Percentiles rank a stretch among this genome's conserved stretches.
These are phyloP conservation scores for Araneus ventricosus DNA, from an alignment of 1,140 invertebrate genomes.

Conservation along the genomic window DNA sequence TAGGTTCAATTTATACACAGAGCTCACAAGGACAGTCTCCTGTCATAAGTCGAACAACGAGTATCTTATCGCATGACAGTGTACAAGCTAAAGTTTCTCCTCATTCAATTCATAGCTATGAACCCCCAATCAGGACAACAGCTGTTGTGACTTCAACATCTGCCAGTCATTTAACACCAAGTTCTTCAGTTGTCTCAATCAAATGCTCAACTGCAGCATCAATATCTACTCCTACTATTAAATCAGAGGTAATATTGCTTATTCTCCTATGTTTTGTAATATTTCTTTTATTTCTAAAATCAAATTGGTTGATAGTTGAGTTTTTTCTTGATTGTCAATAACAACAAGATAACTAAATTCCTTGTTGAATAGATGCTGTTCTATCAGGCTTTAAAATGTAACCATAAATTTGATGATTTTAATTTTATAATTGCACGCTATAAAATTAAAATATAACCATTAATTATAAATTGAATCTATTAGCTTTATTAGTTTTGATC, in stretches of 20 bases:
- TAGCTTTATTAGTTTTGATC: too few species aligned
- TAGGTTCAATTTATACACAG: neutral
- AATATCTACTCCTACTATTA: neutral
- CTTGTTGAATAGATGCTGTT: too few species aligned
- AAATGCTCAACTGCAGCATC: constrained; percentile 2
- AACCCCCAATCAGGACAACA: constrained; percentile 24
- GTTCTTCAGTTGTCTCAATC: constrained; percentile 44
- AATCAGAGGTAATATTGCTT: constrained; percentile 59
- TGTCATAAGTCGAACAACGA: constrained; percentile 29
- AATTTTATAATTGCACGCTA: too few species aligned
- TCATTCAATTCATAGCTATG: constrained; percentile 41
- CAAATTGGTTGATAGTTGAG: too few species aligned
- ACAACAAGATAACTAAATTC: too few species aligned
- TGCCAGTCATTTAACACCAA: constrained; percentile 8
- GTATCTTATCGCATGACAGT: constrained; percentile 20
- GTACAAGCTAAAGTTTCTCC: neutral
- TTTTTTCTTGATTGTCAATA: too few species aligned
- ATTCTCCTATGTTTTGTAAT: too few species aligned
- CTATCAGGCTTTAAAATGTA: too few species aligned
- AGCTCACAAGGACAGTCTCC: constrained; percentile 3
- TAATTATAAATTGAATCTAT: too few species aligned
- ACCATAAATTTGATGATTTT: too few species aligned
- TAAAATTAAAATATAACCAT: too few species aligned
- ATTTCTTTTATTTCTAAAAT: too few species aligned
- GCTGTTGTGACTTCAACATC: constrained; percentile 43